phyloP scores from a whole-genome alignment of 2,113 vertebrate species.

The Mormoops blainvillei region DNA sequence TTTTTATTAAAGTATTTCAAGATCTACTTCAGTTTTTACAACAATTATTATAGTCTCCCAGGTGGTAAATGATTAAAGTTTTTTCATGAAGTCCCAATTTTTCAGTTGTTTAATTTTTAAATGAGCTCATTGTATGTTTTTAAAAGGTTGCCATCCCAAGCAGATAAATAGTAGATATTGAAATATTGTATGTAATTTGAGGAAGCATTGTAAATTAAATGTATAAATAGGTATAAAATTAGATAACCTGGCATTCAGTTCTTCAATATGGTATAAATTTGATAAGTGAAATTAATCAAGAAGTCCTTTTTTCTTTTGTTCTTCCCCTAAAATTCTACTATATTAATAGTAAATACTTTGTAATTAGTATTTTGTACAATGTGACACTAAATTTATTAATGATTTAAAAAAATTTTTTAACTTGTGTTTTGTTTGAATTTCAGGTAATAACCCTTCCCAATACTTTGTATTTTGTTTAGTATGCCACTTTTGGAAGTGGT shows the following conservation, averaged over 20 bases:
- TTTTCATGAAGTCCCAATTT: conserved; percentile 16
- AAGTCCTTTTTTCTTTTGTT: conserved; percentile 29
- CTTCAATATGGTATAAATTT: conserved; percentile 40
- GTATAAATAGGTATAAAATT: conserved; percentile 11
- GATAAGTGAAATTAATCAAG: conserved; percentile 10
- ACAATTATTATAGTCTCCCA: not conserved
- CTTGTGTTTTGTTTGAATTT: conserved; percentile 73
- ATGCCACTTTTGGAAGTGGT: conserved; percentile 66
- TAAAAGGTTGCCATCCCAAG: not conserved
- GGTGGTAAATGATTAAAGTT: not conserved
- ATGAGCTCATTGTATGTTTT: not conserved
- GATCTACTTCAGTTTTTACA: not conserved
- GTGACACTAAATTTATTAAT: conserved; percentile 48
- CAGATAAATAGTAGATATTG: conserved; percentile 23
- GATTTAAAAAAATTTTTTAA: conserved; percentile 44
- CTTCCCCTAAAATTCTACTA: conserved; percentile 32
- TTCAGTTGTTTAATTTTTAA: conserved; percentile 52
- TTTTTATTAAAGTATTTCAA: conserved; percentile 1
- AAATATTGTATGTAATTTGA: conserved; percentile 44
- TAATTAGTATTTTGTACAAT: conserved; percentile 51
- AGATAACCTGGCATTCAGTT: not conserved
- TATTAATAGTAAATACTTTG: conserved; percentile 34
- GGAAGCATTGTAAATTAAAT: conserved; percentile 16
- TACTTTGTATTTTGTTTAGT: conserved; percentile 73
- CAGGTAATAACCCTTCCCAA: conserved; percentile 68